phyloP scores from a whole-genome alignment of 1,140 invertebrate genomes.

The Drosophila grimshawi region DNA sequence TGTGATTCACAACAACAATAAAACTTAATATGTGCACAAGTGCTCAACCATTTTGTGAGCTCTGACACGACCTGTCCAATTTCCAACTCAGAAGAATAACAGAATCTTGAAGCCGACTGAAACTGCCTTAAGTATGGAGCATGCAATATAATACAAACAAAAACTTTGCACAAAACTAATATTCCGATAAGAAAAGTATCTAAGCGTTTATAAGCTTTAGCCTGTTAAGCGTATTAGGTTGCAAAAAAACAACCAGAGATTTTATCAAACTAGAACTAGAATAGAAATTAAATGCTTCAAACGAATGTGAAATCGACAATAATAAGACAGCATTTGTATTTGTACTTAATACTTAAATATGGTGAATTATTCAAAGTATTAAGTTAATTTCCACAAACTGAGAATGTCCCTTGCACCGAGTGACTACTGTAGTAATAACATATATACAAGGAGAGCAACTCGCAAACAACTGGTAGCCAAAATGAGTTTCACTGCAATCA shows the following conservation, averaged over 20 bases:
- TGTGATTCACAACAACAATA: conserved; percentile 10
- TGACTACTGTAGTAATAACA: not conserved
- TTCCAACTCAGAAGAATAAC: not conserved
- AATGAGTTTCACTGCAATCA: conserved; percentile 25
- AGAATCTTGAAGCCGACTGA: not conserved
- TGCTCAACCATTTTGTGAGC: not conserved
- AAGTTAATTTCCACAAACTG: not conserved
- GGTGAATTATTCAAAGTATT: conserved; percentile 6
- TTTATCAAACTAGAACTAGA: no score
- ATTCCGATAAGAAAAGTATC: not conserved
- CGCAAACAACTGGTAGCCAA: conserved; percentile 7
- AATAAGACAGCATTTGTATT: no score
- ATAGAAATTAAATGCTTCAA: no score
- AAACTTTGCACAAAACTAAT: not conserved
- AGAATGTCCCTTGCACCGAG: conserved; percentile 4
- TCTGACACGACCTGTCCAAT: not conserved
- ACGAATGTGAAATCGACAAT: no score
- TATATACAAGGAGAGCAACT: conserved; percentile 15
- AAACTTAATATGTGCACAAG: no score
- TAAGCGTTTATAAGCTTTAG: not conserved
- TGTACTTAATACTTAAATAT: not conserved
- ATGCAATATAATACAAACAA: not conserved
- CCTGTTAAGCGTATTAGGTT: not conserved
- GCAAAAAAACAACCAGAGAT: no score
- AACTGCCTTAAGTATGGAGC: not conserved